Percentiles rank a stretch among this genome's conserved stretches.
Evolutionary conservation across 2,888 invertebrate species (phyloP).

Genomic region (Neoscelio sp.): DNA sequence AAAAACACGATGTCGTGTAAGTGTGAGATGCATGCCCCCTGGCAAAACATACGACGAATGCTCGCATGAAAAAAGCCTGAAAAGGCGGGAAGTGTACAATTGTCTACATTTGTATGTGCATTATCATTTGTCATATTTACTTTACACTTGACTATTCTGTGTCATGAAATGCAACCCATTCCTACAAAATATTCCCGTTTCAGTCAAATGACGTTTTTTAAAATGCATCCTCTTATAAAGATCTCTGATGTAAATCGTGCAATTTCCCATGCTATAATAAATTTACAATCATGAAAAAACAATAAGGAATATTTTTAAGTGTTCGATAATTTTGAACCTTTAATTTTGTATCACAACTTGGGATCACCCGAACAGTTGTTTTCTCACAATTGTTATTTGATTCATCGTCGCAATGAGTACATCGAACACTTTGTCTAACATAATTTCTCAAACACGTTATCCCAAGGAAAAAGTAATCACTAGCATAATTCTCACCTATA

Average conservation of each 20-base stretch:
- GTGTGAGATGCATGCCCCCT: slow-evolving; percentile 45
- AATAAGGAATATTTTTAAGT: too few relatives aligned
- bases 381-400: neutral
- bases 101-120: slow-evolving; percentile 28
- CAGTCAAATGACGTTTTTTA: too few relatives aligned
- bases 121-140: slow-evolving; percentile 20
- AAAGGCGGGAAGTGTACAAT: slow-evolving; percentile 34
- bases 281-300: too few relatives aligned
- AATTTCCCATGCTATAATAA: too few relatives aligned
- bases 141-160: neutral
- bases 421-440: neutral
- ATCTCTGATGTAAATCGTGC: too few relatives aligned
- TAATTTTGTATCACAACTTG: too few relatives aligned
- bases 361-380: neutral
- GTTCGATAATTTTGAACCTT: too few relatives aligned
- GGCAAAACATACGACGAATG: slow-evolving; percentile 35
- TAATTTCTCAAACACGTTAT: neutral
- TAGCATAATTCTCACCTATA: slow-evolving; percentile 39
- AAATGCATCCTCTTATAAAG: too few relatives aligned
- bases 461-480: slow-evolving; percentile 30
- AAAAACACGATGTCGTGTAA: slow-evolving; percentile 52
- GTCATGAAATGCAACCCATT: neutral
- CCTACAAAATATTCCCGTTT: neutral
- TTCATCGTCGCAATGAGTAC: neutral
- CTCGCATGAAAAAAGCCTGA: slow-evolving; percentile 33